A percentile compares a stretch with the other conserved stretches of the same genome.
phyloP scores from a whole-genome alignment of 2,797 vertebrate genomes.

The Cygnus olor region DNA sequence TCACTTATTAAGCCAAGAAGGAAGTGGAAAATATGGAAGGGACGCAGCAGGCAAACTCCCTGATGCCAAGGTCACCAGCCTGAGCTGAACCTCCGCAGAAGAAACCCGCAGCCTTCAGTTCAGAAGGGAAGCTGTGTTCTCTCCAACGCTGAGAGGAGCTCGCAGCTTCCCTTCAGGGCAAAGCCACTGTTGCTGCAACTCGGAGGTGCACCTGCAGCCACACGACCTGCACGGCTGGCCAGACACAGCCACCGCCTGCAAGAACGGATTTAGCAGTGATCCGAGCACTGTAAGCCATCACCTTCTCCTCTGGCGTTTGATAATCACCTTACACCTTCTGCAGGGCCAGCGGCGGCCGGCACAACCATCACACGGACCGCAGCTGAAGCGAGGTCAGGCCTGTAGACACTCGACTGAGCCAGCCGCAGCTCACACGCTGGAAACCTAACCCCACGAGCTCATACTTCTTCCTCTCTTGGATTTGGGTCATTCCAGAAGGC shows the following conservation, averaged over 20 bases:
- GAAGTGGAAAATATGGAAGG: too few species aligned
- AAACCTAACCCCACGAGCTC: not conserved
- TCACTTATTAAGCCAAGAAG: not conserved
- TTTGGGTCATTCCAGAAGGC: not conserved
- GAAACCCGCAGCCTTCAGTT: not conserved
- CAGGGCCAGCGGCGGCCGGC: not conserved
- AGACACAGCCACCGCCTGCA: not conserved
- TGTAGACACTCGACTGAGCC: not conserved
- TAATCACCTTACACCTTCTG: accelerated
- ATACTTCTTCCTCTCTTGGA: not conserved
- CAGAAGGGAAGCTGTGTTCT: too few species aligned
- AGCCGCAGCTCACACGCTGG: not conserved
- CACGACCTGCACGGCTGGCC: not conserved
- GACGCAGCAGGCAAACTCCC: not conserved
- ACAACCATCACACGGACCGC: accelerated
- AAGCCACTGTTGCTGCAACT: too few species aligned
- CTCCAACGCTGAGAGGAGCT: too few species aligned
- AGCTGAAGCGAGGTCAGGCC: not conserved
- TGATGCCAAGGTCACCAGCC: too few species aligned
- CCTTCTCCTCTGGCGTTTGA: not conserved
- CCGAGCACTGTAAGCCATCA: not conserved
- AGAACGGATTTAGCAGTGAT: too few species aligned
- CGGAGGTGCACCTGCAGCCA: too few species aligned
- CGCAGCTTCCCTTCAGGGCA: not conserved
- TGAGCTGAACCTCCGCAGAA: too few species aligned